A percentile compares a stretch with the other conserved stretches of the same genome.
Evolutionary conservation across 2,113 vertebrate species (phyloP).

Genomic region (Nesospiza acunhae): DNA sequence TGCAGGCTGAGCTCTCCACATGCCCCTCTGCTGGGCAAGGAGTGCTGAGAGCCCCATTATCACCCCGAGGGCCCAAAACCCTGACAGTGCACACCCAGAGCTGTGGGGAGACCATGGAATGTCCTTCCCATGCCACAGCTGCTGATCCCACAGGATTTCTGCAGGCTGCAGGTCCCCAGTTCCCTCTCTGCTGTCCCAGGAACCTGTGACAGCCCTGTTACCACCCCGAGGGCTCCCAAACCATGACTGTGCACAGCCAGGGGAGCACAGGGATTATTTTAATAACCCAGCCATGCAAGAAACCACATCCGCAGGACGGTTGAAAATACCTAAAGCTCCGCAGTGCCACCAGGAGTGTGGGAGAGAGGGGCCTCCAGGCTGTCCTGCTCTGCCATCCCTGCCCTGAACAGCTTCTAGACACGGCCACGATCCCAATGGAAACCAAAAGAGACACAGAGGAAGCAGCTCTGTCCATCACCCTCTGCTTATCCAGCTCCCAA

Average conservation of each 20-base stretch:
- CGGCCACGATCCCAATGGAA: accelerated
- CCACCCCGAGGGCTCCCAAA: neutral
- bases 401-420: neutral
- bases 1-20: neutral
- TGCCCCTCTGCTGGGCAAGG: neutral
- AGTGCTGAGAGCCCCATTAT: neutral
- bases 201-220: accelerated
- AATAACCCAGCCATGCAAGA: neutral
- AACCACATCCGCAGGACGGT: neutral
- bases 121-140: neutral
- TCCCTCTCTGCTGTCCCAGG: neutral
- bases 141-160: neutral
- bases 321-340: neutral
- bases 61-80: neutral
- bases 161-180: neutral
- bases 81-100: neutral
- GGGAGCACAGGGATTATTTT: neutral
- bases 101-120: neutral
- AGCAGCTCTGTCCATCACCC: neutral
- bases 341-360: neutral
- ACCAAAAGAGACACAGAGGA: neutral
- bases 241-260: neutral
- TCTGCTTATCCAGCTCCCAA: neutral
- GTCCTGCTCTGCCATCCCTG: neutral
- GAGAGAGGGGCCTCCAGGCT: neutral